Conservation (phyloP, 2,113 vertebrate species). For the Corvus moneduloides region DNA sequence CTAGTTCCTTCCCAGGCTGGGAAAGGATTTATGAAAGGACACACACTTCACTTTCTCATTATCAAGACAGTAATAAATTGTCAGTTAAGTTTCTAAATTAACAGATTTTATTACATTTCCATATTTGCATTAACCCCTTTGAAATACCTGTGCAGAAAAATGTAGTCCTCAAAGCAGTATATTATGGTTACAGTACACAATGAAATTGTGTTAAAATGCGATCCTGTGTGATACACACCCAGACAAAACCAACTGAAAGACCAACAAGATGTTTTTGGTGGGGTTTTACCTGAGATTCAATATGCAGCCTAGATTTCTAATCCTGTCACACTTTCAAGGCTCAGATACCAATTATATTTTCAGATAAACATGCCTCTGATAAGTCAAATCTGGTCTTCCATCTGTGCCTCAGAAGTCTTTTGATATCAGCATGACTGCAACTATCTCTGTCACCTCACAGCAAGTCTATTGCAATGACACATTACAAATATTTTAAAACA, state of each 20-base stretch:
- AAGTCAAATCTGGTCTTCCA: neutral
- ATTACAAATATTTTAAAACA: neutral
- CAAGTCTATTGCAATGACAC: neutral
- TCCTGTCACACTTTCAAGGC: neutral
- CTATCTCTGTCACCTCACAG: neutral
- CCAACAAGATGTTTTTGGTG: neutral
- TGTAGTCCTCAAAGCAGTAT: accelerated
- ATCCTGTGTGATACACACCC: accelerated
- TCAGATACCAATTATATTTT: neutral
- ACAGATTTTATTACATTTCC: neutral
- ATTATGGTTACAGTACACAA: neutral
- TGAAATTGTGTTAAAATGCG: neutral
- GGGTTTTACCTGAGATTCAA: neutral
- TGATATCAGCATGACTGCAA: neutral
- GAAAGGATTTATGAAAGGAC: neutral
- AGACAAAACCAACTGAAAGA: neutral
- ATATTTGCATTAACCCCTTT: neutral
- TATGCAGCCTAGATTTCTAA: neutral
- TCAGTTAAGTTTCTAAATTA: neutral
- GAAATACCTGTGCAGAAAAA: neutral
- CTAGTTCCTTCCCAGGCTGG: neutral
- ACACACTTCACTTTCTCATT: neutral
- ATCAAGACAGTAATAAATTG: neutral
- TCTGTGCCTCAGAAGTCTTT: neutral
- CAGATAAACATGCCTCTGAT: neutral